Conservation (phyloP, 1,140 invertebrate species). For the Drosophila equinoxialis region DNA sequence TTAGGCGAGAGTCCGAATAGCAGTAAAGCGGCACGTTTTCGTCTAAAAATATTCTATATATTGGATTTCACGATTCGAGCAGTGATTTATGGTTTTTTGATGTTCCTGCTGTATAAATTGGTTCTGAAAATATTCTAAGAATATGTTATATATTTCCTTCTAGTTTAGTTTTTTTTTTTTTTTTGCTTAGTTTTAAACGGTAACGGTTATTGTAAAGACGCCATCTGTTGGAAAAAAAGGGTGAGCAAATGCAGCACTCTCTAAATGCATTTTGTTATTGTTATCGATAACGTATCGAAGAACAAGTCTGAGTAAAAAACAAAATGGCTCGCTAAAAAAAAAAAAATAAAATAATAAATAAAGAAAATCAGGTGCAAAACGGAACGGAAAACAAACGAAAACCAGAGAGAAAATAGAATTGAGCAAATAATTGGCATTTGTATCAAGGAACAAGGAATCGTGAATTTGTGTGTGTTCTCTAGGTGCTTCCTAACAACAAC, state of each 20-base stretch:
- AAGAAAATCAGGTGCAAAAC: constrained; percentile 2
- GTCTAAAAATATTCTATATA: constrained; percentile 62
- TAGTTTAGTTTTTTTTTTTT: constrained; percentile 4
- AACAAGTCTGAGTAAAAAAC: no score
- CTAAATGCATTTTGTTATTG: no score
- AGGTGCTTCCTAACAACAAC: neutral
- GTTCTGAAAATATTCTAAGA: constrained; percentile 18
- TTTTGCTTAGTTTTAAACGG: neutral
- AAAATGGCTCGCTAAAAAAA: no score
- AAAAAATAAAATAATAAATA: no score
- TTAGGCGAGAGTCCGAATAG: constrained; percentile 85
- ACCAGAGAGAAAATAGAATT: neutral
- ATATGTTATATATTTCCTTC: constrained; percentile 18
- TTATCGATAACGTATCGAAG: no score
- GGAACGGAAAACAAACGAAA: neutral
- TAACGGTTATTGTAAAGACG: constrained; percentile 2
- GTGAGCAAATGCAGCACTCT: neutral
- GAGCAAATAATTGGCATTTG: neutral
- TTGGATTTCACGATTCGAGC: constrained; percentile 56
- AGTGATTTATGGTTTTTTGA: constrained; percentile 48
- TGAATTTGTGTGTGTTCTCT: neutral
- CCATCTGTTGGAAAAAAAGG: neutral
- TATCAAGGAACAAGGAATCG: neutral
- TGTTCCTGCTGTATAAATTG: constrained; percentile 48
- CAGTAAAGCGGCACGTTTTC: constrained; percentile 46